These are phyloP conservation scores for Noctilio leporinus DNA, from an alignment of 2,113 vertebrate species.

Conservation along the genomic window DNA sequence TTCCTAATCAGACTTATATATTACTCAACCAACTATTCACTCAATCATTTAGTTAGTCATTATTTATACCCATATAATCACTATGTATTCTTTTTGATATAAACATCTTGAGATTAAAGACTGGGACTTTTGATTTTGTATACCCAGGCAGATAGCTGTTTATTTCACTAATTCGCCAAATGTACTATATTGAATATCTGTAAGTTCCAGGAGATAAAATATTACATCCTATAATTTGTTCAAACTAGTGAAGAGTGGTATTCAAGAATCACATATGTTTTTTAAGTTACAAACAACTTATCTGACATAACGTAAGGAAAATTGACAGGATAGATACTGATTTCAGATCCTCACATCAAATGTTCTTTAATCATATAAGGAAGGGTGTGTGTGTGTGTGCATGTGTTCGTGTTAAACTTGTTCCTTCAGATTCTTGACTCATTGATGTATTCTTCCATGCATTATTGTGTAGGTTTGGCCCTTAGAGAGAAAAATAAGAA, in stretches of 20 bases:
- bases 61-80: neutral
- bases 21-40: neutral
- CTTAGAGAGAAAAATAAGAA: neutral
- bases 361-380: neutral
- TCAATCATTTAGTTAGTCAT: neutral
- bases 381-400: neutral
- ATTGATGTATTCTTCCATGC: neutral
- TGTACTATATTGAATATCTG: neutral
- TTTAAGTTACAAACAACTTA: neutral
- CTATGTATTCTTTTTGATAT: neutral
- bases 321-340: neutral
- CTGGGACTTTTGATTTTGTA: neutral
- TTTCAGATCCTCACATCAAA: neutral
- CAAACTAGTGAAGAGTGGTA: neutral
- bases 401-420: neutral
- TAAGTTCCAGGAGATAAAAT: neutral
- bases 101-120: neutral
- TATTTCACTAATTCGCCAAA: neutral
- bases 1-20: neutral
- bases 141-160: neutral
- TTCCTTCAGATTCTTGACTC: neutral
- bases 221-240: neutral
- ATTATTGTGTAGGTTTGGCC: neutral
- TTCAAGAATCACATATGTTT: neutral
- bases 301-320: neutral